Conservation (phyloP, 2,113 vertebrate genomes). For the Tinamus guttatus region DNA sequence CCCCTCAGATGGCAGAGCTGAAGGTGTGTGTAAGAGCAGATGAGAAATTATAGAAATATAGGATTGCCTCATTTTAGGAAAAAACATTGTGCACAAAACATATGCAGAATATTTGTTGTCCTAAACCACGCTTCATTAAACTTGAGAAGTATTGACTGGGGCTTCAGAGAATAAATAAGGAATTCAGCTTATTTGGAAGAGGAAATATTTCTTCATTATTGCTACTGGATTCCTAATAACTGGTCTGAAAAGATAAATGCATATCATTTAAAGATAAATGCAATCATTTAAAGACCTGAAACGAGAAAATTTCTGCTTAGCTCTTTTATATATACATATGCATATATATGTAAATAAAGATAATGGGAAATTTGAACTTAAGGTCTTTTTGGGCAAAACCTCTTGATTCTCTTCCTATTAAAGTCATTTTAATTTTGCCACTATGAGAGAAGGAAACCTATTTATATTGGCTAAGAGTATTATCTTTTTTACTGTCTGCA, state of each 20-base stretch:
- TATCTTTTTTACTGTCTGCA: background rate
- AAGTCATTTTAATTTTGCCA: background rate
- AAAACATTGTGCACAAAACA: background rate
- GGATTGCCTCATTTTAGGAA: background rate
- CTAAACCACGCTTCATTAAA: background rate
- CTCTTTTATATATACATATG: background rate
- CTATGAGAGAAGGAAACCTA: background rate
- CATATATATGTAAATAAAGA: background rate
- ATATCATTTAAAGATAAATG: background rate
- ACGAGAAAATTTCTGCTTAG: background rate
- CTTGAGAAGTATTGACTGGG: background rate
- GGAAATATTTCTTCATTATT: background rate
- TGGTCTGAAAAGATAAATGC: conserved; percentile 10
- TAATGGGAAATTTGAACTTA: background rate
- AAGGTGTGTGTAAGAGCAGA: background rate
- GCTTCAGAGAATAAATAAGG: background rate
- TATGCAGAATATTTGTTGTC: background rate
- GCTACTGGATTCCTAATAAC: background rate
- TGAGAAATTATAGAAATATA: background rate
- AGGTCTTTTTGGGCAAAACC: background rate
- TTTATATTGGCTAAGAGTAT: background rate
- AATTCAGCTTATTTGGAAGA: background rate
- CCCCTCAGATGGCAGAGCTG: background rate
- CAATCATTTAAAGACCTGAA: background rate
- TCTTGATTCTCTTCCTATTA: background rate